phyloP scores from a whole-genome alignment of 2,113 vertebrate genomes.

The Bolborhynchus lineola region DNA sequence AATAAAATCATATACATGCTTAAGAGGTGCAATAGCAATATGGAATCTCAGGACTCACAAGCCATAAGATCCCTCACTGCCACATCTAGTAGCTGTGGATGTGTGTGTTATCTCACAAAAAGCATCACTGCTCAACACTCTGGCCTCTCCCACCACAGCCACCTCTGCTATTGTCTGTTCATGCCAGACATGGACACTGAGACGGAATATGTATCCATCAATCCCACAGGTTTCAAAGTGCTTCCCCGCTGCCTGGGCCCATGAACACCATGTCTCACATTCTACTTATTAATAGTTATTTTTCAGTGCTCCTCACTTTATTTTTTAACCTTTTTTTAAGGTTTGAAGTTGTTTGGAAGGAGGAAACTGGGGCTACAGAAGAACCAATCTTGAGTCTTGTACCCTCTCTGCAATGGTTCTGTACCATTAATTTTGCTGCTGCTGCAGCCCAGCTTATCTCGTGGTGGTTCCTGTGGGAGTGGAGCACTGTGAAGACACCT shows the following conservation, averaged over 20 bases:
- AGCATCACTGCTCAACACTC: not conserved
- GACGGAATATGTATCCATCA: not conserved
- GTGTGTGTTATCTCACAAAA: not conserved
- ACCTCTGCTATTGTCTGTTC: not conserved
- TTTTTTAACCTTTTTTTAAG: not conserved
- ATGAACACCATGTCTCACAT: not conserved
- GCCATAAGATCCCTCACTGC: not conserved
- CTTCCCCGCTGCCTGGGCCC: not conserved
- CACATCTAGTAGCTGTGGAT: not conserved
- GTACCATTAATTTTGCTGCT: not conserved
- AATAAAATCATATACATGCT: not conserved
- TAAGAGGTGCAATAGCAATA: not conserved
- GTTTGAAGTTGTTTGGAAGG: not conserved
- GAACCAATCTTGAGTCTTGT: not conserved
- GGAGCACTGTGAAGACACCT: not conserved
- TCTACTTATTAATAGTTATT: not conserved
- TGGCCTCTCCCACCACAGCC: not conserved
- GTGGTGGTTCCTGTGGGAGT: rapidly evolving
- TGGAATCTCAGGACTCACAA: not conserved
- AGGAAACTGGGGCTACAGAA: not conserved
- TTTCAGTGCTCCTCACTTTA: not conserved
- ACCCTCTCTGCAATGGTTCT: not conserved
- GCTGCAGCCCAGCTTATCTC: not conserved
- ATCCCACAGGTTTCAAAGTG: not conserved
- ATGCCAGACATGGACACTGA: not conserved